These are phyloP conservation scores for Labia minor DNA, from an alignment of 2,888 invertebrate genomes.

Conservation along the genomic window DNA sequence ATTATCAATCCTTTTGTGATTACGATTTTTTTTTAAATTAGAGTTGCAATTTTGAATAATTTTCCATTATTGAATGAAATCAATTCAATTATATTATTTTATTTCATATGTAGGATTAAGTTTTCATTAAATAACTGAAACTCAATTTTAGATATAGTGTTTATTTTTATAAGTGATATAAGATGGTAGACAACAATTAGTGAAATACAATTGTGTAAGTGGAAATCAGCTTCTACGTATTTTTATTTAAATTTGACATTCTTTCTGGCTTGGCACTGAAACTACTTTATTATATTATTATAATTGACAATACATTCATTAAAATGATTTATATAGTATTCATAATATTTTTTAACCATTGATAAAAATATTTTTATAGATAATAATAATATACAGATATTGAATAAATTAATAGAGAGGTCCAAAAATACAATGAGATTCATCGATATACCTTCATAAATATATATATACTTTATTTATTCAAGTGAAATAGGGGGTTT, in stretches of 20 bases:
- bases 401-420: slow-evolving; percentile 22
- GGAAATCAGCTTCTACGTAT: background rate
- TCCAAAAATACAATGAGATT: slow-evolving; percentile 20
- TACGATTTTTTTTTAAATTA: no score
- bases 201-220: background rate
- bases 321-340: slow-evolving; percentile 19
- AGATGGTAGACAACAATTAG: background rate
- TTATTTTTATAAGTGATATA: no score
- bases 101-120: no score
- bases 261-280: no score
- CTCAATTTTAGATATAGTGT: no score
- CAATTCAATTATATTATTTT: no score
- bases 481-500: slow-evolving; percentile 18
- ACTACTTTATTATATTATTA: no score
- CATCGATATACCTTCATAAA: slow-evolving; percentile 21
- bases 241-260: no score
- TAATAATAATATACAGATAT: slow-evolving; percentile 18
- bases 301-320: background rate
- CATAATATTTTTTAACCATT: background rate
- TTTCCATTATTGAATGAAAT: no score
- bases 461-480: slow-evolving; percentile 19
- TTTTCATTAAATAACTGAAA: no score
- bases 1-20: no score
- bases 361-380: background rate
- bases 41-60: no score